Conservation (phyloP, 2,888 invertebrate species). For the Belgica antarctica region DNA sequence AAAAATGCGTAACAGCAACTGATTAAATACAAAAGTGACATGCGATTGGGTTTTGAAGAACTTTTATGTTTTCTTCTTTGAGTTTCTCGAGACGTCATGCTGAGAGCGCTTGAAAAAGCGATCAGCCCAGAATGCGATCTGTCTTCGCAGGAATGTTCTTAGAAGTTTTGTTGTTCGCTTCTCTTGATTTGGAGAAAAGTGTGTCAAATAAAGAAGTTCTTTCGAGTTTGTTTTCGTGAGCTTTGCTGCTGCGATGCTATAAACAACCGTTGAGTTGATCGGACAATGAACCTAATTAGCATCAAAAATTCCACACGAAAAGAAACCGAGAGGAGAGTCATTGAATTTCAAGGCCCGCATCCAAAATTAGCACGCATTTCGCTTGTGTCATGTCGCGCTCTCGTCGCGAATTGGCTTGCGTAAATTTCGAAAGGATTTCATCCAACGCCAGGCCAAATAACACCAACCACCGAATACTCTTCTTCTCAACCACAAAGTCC, state of each 20-base stretch:
- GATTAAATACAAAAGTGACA: slow-evolving; percentile 9
- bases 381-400: neutral
- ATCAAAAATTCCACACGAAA: neutral
- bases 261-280: slow-evolving; percentile 43
- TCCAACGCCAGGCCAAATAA: too few relatives aligned
- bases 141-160: neutral
- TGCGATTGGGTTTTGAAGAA: neutral
- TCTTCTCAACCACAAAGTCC: too few relatives aligned
- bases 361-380: neutral
- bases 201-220: slow-evolving; percentile 34
- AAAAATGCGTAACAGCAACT: slow-evolving; percentile 10
- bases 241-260: neutral
- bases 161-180: neutral
- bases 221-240: slow-evolving; percentile 1
- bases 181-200: neutral
- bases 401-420: neutral
- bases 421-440: neutral
- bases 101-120: neutral
- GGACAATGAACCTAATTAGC: slow-evolving; percentile 39
- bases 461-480: too few relatives aligned
- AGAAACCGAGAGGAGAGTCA: slow-evolving; percentile 24
- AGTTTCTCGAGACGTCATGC: neutral
- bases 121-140: neutral
- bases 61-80: neutral
- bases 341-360: slow-evolving; percentile 1